Conservation (phyloP, 2,113 vertebrate species). For the Collichthys lucidus region DNA sequence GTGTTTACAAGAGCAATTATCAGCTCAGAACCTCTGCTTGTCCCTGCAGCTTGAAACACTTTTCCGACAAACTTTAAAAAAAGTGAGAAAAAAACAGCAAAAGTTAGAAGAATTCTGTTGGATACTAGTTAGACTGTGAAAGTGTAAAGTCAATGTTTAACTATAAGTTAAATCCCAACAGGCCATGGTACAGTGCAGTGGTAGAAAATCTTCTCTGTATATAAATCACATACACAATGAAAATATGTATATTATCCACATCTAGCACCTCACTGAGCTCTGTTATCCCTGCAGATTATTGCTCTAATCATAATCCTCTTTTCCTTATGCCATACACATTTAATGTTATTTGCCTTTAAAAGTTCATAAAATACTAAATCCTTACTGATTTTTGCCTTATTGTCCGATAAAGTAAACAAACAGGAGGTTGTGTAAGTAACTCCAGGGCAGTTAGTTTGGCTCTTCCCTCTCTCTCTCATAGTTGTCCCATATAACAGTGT, state of each 20-base stretch:
- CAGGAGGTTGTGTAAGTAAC: not conserved
- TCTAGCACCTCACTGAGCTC: not conserved
- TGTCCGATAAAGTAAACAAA: not conserved
- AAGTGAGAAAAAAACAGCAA: constrained; percentile 4
- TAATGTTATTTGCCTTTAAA: not conserved
- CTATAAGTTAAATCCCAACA: not conserved
- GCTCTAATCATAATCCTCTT: not conserved
- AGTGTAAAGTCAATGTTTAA: too few relatives aligned
- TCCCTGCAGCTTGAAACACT: constrained; percentile 53
- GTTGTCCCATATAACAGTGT: not conserved
- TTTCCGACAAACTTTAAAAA: constrained; percentile 33
- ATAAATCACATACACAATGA: not conserved
- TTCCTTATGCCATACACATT: not conserved
- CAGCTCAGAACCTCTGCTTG: constrained; percentile 50
- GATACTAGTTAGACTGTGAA: not conserved
- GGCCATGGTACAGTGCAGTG: not conserved
- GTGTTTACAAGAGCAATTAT: constrained; percentile 77
- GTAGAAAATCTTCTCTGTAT: not conserved
- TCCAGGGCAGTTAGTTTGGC: not conserved
- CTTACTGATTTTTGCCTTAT: not conserved
- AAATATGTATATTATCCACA: not conserved
- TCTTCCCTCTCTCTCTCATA: not conserved
- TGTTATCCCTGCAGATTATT: not conserved
- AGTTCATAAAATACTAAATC: not conserved
- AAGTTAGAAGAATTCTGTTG: not conserved